phyloP scores from a whole-genome alignment of 1,140 invertebrate genomes.

The Acromyrmex echinatior region DNA sequence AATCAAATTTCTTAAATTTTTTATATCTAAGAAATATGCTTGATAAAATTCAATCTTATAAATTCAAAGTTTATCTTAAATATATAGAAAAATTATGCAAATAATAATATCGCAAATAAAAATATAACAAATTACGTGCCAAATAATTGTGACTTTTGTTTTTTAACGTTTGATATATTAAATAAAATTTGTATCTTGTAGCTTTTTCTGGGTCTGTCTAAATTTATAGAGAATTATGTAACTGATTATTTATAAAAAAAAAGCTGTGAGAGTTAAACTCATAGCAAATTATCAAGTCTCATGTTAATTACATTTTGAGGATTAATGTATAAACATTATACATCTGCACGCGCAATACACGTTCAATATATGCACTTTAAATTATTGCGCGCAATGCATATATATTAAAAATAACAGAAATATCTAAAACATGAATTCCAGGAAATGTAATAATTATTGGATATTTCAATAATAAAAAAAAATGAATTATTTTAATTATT shows the following conservation, averaged over 20 bases:
- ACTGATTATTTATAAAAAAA: background rate
- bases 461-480: conserved; percentile 17
- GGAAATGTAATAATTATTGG: background rate
- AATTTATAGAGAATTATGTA: conserved; percentile 3
- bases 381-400: background rate
- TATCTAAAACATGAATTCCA: background rate
- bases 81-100: background rate
- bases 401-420: conserved; percentile 12
- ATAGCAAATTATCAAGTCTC: background rate
- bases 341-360: no score
- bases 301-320: conserved; percentile 18
- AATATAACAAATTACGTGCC: background rate
- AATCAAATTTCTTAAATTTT: background rate
- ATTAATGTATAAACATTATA: conserved; percentile 35
- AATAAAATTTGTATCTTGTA: background rate
- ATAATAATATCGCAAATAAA: background rate
- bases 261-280: background rate
- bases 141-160: background rate
- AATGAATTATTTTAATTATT: background rate
- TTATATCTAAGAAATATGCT: background rate
- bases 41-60: background rate
- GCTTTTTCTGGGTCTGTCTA: background rate
- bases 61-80: background rate
- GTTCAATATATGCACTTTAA: conserved; percentile 14
- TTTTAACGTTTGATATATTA: background rate